A percentile compares a stretch with the other conserved stretches of the same genome.
Conservation (phyloP, 1,140 invertebrate species). For the Acromyrmex charruanus region DNA sequence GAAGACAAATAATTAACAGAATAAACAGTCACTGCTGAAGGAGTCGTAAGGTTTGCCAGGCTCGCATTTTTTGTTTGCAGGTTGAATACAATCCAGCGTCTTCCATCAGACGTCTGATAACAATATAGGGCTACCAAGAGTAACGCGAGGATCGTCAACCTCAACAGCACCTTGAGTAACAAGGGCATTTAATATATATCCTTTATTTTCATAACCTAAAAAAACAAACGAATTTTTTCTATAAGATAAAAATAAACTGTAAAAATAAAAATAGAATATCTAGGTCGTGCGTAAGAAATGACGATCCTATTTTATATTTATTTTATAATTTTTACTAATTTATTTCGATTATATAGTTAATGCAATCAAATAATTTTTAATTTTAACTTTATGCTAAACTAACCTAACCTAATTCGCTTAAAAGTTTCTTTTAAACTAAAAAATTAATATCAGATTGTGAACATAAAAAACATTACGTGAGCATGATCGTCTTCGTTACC, state of each 20-base stretch:
- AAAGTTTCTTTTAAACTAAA: background rate
- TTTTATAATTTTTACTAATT: background rate
- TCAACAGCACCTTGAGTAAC: conserved; percentile 81
- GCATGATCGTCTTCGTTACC: background rate
- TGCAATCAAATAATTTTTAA: background rate
- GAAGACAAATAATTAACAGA: conserved; percentile 41
- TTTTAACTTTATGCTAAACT: background rate
- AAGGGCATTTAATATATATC: conserved; percentile 81
- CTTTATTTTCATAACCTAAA: conserved; percentile 37
- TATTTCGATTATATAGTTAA: background rate
- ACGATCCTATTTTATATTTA: background rate
- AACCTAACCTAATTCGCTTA: background rate
- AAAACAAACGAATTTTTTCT: background rate
- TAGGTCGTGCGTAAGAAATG: background rate
- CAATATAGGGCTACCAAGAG: conserved; percentile 80
- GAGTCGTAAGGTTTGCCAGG: conserved; percentile 68
- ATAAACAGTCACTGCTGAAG: conserved; percentile 46
- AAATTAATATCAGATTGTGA: background rate
- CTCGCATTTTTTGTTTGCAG: conserved; percentile 50
- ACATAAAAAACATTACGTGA: conserved; percentile 16
- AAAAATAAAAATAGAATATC: background rate
- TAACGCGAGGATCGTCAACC: conserved; percentile 75
- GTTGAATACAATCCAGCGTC: conserved; percentile 69
- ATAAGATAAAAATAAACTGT: background rate
- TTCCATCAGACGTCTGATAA: conserved; percentile 78